phyloP scores from a whole-genome alignment of 2,888 invertebrate species.

The Coleophora flavipennella region DNA sequence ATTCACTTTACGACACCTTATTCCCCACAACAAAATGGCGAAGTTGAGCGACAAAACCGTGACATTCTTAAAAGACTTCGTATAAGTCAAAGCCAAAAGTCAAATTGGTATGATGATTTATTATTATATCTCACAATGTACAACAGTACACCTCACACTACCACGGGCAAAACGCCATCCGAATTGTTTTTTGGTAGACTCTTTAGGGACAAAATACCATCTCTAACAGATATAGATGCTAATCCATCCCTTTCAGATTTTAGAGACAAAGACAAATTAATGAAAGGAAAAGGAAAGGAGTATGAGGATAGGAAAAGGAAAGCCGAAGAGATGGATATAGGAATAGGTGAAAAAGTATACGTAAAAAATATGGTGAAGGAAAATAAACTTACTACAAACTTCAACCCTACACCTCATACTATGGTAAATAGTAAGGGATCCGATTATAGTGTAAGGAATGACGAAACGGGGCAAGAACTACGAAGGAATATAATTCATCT shows the following conservation, averaged over 20 bases:
- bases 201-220: neutral
- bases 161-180: neutral
- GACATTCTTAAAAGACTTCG: conserved; percentile 18
- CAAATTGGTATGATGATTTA: neutral
- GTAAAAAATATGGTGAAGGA: no score
- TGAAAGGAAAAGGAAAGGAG: neutral
- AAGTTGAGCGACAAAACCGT: conserved; percentile 20
- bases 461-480: no score
- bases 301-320: neutral
- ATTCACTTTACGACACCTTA: conserved; percentile 18
- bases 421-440: no score
- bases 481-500: no score
- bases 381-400: no score
- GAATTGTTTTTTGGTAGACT: neutral
- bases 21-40: conserved; percentile 21
- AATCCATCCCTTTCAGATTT: neutral
- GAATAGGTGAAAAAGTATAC: no score
- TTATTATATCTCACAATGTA: no score
- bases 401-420: no score
- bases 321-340: no score
- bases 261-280: neutral
- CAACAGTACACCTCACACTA: no score
- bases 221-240: neutral
- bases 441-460: no score
- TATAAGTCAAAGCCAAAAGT: conserved; percentile 9